Evolutionary conservation across 37 sponge, comb jelly and placozoan species (phyloP), one percentile per base, ranked within the genome.

Genomic region (Ephydatia muelleri): DNA sequence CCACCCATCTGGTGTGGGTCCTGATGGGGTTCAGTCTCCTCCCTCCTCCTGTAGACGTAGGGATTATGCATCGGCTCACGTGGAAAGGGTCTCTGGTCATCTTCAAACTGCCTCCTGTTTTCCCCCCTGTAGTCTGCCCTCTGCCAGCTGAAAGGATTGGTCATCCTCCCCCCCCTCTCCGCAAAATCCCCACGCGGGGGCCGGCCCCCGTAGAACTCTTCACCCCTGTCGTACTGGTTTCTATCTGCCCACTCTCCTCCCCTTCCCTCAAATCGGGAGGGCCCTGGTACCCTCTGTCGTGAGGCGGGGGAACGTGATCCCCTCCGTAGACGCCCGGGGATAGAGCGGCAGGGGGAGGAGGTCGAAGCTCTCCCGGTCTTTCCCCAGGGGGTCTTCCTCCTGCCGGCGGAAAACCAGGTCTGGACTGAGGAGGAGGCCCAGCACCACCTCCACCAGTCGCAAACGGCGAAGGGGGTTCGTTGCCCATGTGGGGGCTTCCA

Each of bases 131-230:
- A 67, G 31, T 78, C 83, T 11, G 70, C 48, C 23, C 88, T 82
- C 73, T 78, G 83, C 88, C 88, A 83, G 26, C 67, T 70, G 65
- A 71, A 83, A 19, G 88, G 84, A 65, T 47, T 36, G 74, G 19
- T 49, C 76, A 28, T 34, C 72, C 76, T 27, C 5, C 76, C 39
- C 25, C 49, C 39, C 25, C 49, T 77, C 78, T 77, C 78, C 0
- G 38, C 78, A 27, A 38, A 68, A 6, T 57, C 71, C 19, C 38
- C 47, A 76, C 70, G 49, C 37, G 81, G 80, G 22, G 28, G 67
- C 6, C 66, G 16, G 11, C n/a, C 22, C 32, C 29, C 64, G 13
- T 30, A 26, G 27, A 83, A 83, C 65, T 78, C 85, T 70, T 69
- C 57, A 2, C 78, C 12, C 19, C 69, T 48, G 35, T 43, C 78